Conservation (phyloP, 2,888 invertebrate genomes). For the Aquatica leii region DNA sequence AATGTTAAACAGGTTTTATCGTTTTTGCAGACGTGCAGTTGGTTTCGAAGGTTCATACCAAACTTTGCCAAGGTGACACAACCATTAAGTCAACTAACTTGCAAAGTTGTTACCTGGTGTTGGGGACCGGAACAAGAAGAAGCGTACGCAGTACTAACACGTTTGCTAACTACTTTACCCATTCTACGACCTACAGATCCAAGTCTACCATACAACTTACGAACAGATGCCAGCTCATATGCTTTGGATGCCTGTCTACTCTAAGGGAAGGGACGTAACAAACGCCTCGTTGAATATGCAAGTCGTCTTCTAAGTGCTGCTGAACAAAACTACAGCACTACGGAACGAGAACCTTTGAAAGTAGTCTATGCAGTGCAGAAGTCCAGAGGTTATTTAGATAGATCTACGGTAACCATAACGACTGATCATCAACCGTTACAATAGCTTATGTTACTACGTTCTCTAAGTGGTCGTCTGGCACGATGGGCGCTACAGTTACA, state of each 20-base stretch:
- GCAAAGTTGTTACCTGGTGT: no score
- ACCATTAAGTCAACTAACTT: neutral
- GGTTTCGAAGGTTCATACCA: neutral
- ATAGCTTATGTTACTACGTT: slow-evolving; percentile 56
- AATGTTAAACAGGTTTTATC: neutral
- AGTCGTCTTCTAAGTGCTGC: slow-evolving; percentile 41
- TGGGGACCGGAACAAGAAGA: no score
- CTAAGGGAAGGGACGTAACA: slow-evolving; percentile 39
- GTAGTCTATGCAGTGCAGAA: slow-evolving; percentile 50
- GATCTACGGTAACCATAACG: slow-evolving; percentile 48
- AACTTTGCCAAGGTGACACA: neutral
- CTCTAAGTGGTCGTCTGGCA: slow-evolving; percentile 55
- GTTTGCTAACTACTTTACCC: no score
- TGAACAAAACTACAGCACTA: slow-evolving; percentile 49
- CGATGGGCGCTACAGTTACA: slow-evolving; percentile 58
- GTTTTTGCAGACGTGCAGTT: neutral
- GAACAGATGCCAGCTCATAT: slow-evolving; percentile 44
- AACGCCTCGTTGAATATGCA: slow-evolving; percentile 45
- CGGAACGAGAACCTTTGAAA: slow-evolving; percentile 49
- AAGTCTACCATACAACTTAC: slow-evolving; percentile 33
- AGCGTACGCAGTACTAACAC: no score
- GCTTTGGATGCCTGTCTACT: slow-evolving; percentile 40
- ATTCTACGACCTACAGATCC: neutral
- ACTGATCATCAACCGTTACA: slow-evolving; percentile 60
- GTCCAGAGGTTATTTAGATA: slow-evolving; percentile 55